These are phyloP conservation scores for Hermetia illucens DNA, from an alignment of 1,140 invertebrate species.

Conservation along the genomic window DNA sequence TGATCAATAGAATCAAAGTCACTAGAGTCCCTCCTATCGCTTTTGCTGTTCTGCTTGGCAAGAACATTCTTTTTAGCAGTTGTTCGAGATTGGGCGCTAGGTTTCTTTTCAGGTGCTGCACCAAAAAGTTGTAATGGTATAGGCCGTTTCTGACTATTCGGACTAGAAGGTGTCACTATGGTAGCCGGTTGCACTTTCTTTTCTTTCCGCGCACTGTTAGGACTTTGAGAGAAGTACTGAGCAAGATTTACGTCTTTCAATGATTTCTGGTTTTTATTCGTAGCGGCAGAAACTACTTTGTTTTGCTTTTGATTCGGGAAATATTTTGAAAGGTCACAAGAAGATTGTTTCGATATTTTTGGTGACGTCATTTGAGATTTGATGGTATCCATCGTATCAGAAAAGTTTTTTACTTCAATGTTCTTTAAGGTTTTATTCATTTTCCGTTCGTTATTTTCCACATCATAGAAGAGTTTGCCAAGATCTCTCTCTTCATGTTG, in stretches of 20 bases:
- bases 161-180: slow-evolving; percentile 12
- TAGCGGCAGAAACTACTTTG: slow-evolving; percentile 14
- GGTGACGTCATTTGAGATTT: slow-evolving; percentile 22
- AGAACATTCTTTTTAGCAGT: slow-evolving; percentile 26
- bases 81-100: too few relatives aligned
- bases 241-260: slow-evolving; percentile 26
- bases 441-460: slow-evolving; percentile 10
- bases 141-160: background rate
- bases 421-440: slow-evolving; percentile 19
- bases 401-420: slow-evolving; percentile 24
- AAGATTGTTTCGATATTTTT: slow-evolving; percentile 18
- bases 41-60: too few relatives aligned
- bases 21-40: too few relatives aligned
- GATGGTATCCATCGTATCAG: slow-evolving; percentile 25
- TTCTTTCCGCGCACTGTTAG: slow-evolving; percentile 15
- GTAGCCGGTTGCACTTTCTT: slow-evolving; percentile 9
- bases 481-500: background rate
- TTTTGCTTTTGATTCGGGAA: slow-evolving; percentile 27
- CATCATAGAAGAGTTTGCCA: slow-evolving; percentile 9
- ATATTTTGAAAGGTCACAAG: slow-evolving; percentile 26
- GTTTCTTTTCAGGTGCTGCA: slow-evolving; percentile 16
- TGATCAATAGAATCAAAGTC: too few relatives aligned
- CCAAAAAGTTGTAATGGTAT: too few relatives aligned
- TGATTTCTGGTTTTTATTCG: slow-evolving; percentile 26
- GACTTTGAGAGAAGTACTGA: slow-evolving; percentile 27